Evolutionary conservation across 2,113 vertebrate genomes (phyloP), one percentile per base, ranked within the genome.

Genomic region (Apus apus): DNA sequence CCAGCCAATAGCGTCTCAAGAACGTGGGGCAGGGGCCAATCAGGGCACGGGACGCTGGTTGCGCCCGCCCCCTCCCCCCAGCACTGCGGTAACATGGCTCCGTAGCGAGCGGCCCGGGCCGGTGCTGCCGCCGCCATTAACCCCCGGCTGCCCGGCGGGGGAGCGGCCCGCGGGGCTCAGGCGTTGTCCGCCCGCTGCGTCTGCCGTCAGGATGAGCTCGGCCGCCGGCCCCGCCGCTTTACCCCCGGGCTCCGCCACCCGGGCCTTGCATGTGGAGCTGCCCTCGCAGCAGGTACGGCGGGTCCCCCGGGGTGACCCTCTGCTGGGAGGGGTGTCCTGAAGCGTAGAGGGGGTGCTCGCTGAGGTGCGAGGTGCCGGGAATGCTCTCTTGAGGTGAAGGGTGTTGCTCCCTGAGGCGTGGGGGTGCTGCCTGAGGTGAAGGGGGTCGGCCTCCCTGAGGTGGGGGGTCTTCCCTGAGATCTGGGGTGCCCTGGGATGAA

Each of bases 211-310:
- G 98, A 99, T 99, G 99, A 99, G 97, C 91, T 97, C 97, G 90
- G 97, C 97, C 51, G 98, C 97, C 71, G 98, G 98, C 71, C 96
- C 98, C 95, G 97, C 97, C 92, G 98, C 97, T 79, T 96, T 98
- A 58, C 84, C 97, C 4, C 86, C 96, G 89, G 97, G 98, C 95
- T 92, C 98, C 87, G 97, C 98, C 72, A 97, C 98, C 66, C 98
- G 99, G 97, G 98, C 98, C 92, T 96, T 99, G 85, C 99, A 99
- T 94, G 99, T 99, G 66, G 99, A 99, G 93, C 98, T 99, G 96
- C 99, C 98, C 5, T 99, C 99, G 45, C 99, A 99, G 98, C 99
- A 99, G 99, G 99, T 99, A 98, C 68, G 66, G 79, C n/a, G 34
- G 67, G 48, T 40, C 62, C 73, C 26, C 29, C 38, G 27, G 23